These are phyloP conservation scores for Anguilla rostrata DNA, from an alignment of 2,113 vertebrate species.

Conservation along the genomic window DNA sequence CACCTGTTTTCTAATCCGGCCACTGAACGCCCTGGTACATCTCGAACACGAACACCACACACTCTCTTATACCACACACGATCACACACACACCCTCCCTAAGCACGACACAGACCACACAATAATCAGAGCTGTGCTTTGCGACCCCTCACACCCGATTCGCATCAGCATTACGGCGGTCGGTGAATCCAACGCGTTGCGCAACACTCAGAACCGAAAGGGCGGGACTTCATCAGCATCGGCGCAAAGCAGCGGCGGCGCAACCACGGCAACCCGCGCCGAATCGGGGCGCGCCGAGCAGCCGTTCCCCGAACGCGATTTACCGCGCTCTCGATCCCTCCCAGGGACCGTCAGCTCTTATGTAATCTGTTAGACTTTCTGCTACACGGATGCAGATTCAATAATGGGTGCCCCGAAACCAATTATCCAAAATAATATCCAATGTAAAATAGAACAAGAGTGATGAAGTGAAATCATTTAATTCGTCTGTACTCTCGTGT, in stretches of 20 bases:
- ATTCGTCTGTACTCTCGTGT: background rate
- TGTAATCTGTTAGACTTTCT: background rate
- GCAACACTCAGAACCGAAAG: background rate
- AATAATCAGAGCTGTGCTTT: background rate
- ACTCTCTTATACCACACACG: too few species aligned
- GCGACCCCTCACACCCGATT: background rate
- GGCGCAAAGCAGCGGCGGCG: background rate
- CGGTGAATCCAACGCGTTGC: background rate
- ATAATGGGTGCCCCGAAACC: background rate
- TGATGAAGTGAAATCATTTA: background rate
- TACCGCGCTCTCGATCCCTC: background rate
- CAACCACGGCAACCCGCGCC: background rate
- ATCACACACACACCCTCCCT: slow-evolving; percentile 7
- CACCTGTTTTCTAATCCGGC: too few species aligned
- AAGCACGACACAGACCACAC: too few species aligned
- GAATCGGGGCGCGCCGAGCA: background rate
- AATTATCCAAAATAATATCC: background rate
- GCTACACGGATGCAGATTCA: background rate
- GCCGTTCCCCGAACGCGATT: background rate
- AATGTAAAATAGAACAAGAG: background rate
- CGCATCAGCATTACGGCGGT: background rate
- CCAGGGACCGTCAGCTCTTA: background rate
- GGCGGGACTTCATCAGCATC: background rate
- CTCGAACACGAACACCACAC: too few species aligned
- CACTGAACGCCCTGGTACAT: too few species aligned